Percentiles rank a stretch among this genome's conserved stretches.
phyloP scores from a whole-genome alignment of 2,113 vertebrate species.

The Myotis davidii region DNA sequence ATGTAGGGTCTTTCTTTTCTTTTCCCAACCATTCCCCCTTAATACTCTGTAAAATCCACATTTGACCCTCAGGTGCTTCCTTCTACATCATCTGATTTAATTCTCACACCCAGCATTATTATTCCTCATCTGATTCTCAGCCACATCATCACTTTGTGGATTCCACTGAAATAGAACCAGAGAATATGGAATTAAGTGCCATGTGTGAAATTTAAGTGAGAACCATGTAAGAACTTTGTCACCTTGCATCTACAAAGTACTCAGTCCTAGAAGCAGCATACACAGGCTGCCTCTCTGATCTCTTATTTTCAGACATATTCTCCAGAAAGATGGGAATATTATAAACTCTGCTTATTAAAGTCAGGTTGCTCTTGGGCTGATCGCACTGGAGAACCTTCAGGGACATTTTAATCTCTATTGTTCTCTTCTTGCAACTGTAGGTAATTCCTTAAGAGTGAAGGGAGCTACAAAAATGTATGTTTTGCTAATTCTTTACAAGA shows the following conservation, averaged over 20 bases:
- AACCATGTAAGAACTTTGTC: background rate
- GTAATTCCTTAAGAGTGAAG: slow-evolving; percentile 2
- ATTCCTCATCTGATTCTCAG: slow-evolving; percentile 35
- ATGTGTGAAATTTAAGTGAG: slow-evolving; percentile 38
- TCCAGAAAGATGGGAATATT: background rate
- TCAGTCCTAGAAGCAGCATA: background rate
- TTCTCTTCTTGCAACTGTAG: background rate
- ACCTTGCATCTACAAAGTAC: background rate
- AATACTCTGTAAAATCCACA: background rate
- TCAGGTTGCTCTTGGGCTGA: background rate
- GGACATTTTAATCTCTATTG: background rate
- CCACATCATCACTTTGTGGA: slow-evolving; percentile 5
- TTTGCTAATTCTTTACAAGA: slow-evolving; percentile 1
- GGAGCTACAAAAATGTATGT: background rate
- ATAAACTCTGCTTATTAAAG: background rate
- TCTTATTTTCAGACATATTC: background rate
- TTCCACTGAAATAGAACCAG: slow-evolving; percentile 28
- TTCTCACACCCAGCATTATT: slow-evolving; percentile 18
- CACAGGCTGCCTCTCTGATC: background rate
- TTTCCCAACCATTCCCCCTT: background rate
- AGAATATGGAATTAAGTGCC: slow-evolving; percentile 10
- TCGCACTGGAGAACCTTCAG: background rate
- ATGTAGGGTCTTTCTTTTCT: background rate
- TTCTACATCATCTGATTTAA: background rate
- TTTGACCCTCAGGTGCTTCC: background rate